These are phyloP conservation scores for Ditula angustiorana DNA, from an alignment of 2,888 invertebrate genomes.

Conservation along the genomic window DNA sequence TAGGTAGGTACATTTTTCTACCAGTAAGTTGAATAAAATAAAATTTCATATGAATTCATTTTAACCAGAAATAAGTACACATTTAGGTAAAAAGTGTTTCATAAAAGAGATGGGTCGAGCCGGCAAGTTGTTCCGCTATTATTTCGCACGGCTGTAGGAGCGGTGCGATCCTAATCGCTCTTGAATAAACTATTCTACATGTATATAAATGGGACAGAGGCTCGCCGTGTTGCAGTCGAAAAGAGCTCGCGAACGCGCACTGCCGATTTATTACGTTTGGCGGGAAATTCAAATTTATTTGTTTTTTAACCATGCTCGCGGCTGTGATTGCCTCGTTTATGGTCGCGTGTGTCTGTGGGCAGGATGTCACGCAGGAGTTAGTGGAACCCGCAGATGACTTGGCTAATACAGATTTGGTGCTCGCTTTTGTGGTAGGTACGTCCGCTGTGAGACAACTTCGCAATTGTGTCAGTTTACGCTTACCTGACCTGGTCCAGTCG, in stretches of 20 bases:
- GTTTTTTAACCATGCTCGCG: slow-evolving; percentile 53
- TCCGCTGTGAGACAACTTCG: slow-evolving; percentile 41
- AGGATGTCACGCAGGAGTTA: slow-evolving; percentile 48
- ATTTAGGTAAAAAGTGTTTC: too few relatives aligned
- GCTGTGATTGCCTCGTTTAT: slow-evolving; percentile 52
- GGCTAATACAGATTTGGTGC: slow-evolving; percentile 62
- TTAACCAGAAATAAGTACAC: background rate
- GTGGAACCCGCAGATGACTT: slow-evolving; percentile 53
- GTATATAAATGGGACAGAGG: slow-evolving; percentile 78
- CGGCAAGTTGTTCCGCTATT: slow-evolving; percentile 39
- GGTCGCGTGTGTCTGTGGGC: slow-evolving; percentile 49
- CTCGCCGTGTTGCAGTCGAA: slow-evolving; percentile 75
- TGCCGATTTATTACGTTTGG: slow-evolving; percentile 43
- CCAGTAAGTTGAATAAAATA: too few relatives aligned
- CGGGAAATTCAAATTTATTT: slow-evolving; percentile 55
- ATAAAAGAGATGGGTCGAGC: background rate
- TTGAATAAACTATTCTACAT: slow-evolving; percentile 67
- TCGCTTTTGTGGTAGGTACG: slow-evolving; percentile 79
- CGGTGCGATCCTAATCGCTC: slow-evolving; percentile 56
- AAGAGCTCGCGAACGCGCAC: slow-evolving; percentile 73
- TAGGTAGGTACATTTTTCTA: too few relatives aligned
- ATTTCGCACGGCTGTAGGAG: slow-evolving; percentile 49
- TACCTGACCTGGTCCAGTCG: slow-evolving; percentile 41
- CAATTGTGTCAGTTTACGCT: slow-evolving; percentile 53
- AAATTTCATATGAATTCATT: background rate